Conservation (phyloP, 2,888 invertebrate genomes). For the Tetheella fluctuosa region DNA sequence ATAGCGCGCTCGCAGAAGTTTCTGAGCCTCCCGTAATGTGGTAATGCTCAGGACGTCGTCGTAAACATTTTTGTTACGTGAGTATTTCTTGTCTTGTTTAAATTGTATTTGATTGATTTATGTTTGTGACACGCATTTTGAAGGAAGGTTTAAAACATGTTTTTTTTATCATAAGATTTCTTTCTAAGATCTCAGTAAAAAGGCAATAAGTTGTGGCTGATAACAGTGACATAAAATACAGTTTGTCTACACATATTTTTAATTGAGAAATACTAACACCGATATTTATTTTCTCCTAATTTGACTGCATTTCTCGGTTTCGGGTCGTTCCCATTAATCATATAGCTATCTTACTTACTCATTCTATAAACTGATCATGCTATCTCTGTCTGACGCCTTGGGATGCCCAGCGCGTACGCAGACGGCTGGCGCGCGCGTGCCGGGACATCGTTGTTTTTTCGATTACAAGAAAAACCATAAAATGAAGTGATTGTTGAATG, state of each 20-base stretch:
- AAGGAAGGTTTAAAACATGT: not conserved
- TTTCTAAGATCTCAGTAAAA: not conserved
- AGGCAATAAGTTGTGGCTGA: not conserved
- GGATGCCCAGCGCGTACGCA: constrained; percentile 68
- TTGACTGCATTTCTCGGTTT: constrained; percentile 77
- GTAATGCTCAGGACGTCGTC: not conserved
- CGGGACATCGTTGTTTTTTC: constrained; percentile 64
- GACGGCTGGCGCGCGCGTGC: constrained; percentile 70
- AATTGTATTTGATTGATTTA: constrained; percentile 38
- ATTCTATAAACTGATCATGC: constrained; percentile 20
- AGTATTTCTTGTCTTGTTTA: constrained; percentile 15
- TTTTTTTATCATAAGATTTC: no score
- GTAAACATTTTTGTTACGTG: constrained; percentile 11
- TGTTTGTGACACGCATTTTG: not conserved
- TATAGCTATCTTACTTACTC: constrained; percentile 50
- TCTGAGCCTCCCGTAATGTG: constrained; percentile 22
- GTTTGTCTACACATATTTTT: constrained; percentile 19
- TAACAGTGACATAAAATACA: not conserved
- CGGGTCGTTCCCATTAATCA: constrained; percentile 70
- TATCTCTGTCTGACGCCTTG: constrained; percentile 57
- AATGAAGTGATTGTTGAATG: constrained; percentile 61
- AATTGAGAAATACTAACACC: constrained; percentile 49
- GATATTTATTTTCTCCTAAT: constrained; percentile 78
- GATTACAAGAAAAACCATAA: constrained; percentile 74
- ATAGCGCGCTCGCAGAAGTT: constrained; percentile 24